Base-by-base conservation (phyloP, 2,888 invertebrate species). In the Noctua pronuba region DNA sequence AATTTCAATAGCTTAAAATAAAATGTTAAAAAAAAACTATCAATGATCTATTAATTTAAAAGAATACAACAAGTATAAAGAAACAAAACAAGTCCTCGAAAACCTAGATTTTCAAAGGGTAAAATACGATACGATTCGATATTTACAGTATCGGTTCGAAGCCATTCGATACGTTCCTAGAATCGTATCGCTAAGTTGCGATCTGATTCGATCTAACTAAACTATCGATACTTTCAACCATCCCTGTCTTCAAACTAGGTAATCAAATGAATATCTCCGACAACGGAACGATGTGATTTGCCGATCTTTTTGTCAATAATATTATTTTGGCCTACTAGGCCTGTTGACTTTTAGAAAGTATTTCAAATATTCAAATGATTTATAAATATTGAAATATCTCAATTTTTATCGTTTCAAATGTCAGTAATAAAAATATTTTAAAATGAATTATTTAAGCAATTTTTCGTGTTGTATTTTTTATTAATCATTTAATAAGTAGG, bases 271-370 rank as follows among this genome's bases (percentile, higher is more conserved):
- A 49, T 35, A 18, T 31, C 31, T 62, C 11, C 31, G n/a, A 73
- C 69, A 31, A 38, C 60, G 35, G 21, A 55, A 55, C 13, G 62
- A 8, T 58, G 31, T 66, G 74, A 62, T 58, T 82, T 82, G 76
- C 28, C 44, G 55, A 60, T 70, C 49, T 55, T 77, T 70, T 79
- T 77, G 60, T 67, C 28, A 75, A 76, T 49, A 52, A 66, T 74
- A 79, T 79, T 62, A 38, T 58, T 64, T 55, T 78, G 71, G 49
- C 72, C 67, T 60, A 77, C 60, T 71, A 71, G 24, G 52, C 64
- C 46, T n/a, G 2, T 70, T 18, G 16, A 18, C 66, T 62, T 18
- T 79, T 87, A 86, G 88, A 87, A 88, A 87, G 88, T 85, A 52
- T 35, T 52, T 67, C 11, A 67, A 24, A 21, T 62, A 71, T 79